phyloP scores from a whole-genome alignment of 1,140 invertebrate genomes.

The Choristoneura fumiferana region DNA sequence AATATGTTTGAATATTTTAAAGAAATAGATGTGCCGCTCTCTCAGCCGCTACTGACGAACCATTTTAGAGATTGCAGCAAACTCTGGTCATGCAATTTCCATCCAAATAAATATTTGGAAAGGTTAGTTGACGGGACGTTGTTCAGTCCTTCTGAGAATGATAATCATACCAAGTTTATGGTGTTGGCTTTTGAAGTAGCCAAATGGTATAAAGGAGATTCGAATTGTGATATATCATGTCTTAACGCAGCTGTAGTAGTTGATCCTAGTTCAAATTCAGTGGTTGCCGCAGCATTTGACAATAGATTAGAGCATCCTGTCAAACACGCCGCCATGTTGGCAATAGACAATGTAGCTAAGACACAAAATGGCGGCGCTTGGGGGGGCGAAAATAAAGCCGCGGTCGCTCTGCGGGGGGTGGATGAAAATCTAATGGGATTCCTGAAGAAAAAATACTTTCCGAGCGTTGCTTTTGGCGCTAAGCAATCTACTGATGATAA shows the following conservation, averaged over 20 bases:
- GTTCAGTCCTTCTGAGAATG: constrained; percentile 81
- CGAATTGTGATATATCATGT: constrained; percentile 3
- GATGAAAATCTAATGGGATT: constrained; percentile 36
- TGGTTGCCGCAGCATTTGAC: constrained; percentile 84
- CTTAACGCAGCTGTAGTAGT: constrained; percentile 82
- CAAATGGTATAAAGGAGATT: constrained; percentile 45
- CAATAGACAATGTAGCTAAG: constrained; percentile 90
- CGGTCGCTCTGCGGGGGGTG: constrained; percentile 29
- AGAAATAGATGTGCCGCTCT: constrained; percentile 80
- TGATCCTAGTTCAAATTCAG: constrained; percentile 81
- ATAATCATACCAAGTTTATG: constrained; percentile 82
- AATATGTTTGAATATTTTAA: constrained; percentile 78
- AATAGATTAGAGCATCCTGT: constrained; percentile 83
- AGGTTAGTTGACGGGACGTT: constrained; percentile 80
- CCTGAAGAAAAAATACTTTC: constrained; percentile 48
- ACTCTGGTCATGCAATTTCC: constrained; percentile 92
- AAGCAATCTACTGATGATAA: constrained; percentile 36
- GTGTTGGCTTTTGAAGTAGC: constrained; percentile 79
- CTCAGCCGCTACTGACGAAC: constrained; percentile 80
- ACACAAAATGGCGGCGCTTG: constrained; percentile 90
- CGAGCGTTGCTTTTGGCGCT: constrained; percentile 45
- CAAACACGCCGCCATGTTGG: constrained; percentile 91
- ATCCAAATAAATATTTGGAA: constrained; percentile 86
- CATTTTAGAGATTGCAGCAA: constrained; percentile 83
- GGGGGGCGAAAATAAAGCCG: constrained; percentile 39